Base-by-base conservation (phyloP, 1,140 invertebrate species). In the Tetramorium alpestre region DNA sequence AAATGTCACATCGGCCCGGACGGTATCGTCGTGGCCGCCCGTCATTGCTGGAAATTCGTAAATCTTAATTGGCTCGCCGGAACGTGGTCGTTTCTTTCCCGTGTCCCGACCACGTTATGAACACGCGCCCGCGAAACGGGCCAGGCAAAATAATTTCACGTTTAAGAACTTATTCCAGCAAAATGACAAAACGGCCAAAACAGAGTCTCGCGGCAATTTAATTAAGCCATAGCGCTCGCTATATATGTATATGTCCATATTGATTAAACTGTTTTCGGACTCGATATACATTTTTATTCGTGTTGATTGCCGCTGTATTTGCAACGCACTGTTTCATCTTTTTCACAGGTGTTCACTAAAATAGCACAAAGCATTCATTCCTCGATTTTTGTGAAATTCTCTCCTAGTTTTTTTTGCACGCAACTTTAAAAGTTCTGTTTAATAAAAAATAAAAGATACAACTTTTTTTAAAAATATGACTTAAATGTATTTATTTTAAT, bases 41-140 rank as follows among this genome's bases (percentile, higher is more conserved):
- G 60, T 89, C 81, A 86, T 90, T 88, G 62, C 49, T 70, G 70
- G 51, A 73, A 86, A 81, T 76, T 41, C 89, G 86, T 92, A 91
- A 92, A 92, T 91, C 86, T 92, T 92, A 90, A 92, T 92, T 92
- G 89, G 41, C 69, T 56, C 33, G 69, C 81, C n/a, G 82, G 13
- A 47, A 44, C 72, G 18, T 3, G 58, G 13, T 22, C 44, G 56
- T 10, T 47, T 69, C 41, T 44, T 65, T 69, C 65, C 33, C 3
- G 41, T 47, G 5, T 44, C 41, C n/a, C 22, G 11, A 41, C 38
- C 5, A 51, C 41, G 41, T 4, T 44, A 18, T 18, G 41, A 47
- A 82, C 38, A 33, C 33, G 33, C 33, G 13, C 13, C 10, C 16
- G 10, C n/a, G 25, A 2, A 65, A 62, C 7, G 22, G 33, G 3